Base-by-base conservation (phyloP, 2,113 vertebrate genomes). In the Nycticebus coucang region DNA sequence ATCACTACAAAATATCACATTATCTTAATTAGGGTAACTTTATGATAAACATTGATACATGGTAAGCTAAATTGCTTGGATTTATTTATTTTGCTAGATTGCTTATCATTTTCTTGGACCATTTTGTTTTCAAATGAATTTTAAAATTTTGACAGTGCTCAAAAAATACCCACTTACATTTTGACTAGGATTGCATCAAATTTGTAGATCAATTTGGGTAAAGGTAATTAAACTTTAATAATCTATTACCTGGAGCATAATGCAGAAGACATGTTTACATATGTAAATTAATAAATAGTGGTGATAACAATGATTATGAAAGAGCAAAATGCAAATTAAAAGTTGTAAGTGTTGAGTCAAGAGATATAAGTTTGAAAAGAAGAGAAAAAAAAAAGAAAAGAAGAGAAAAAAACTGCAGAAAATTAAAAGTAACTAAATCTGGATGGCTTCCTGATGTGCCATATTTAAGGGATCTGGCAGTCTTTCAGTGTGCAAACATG, bases 401-500 rank as follows among this genome's bases (percentile, higher is more conserved):
- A 60, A 10, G 17, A 92, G 82, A 6, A 26, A 78, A n/a, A 85
- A 79, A 66, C 19, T 59, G 8, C 17, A 96, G 8, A 90, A 41
- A 77, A 62, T 6, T 55, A 85, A 64, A 93, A 82, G 2, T 71
- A 89, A 87, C 62, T 45, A 60, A 87, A 53, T 60, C 5, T 75
- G 19, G 4, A 45, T 69, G 37, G 5, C 22, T 93, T 66, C 69
- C 17, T 74, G 35, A 69, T 88, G 22, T 68, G 28, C 30, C 37
- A n/a, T 45, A 50, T 33, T 84, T 35, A 79, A 28, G 41, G 28
- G 28, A 60, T 60, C 22, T 74, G 83, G 14, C 50, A 74, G 14
- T n/a, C 12, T 57, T 60, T 60, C 37, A 95, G 14, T 80, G 50
- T 95, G 53, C 50, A 91, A 93, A 95, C 12, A 80, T 78, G 33